Base-by-base conservation (phyloP, 2,113 vertebrate genomes). In the Callipepla squamata region DNA sequence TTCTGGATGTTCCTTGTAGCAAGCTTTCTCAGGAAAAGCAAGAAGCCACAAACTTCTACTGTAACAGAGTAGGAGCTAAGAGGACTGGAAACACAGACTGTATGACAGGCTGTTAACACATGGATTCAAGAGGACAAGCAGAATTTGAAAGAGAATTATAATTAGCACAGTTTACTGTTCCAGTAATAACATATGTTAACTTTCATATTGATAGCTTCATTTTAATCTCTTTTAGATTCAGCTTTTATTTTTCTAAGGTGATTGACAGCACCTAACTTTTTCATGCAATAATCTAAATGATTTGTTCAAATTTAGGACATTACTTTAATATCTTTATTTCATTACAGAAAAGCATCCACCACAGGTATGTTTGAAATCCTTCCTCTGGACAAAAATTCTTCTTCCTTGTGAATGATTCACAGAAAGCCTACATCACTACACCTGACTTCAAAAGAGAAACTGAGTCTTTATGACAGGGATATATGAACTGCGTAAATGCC, bases 391-490 rank as follows among this genome's bases (percentile, higher is more conserved):
- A 40, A 40, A 40, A 40, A 40, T 40, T 40, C 13, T 81, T 68
- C 83, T 61, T 92, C 74, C 53, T 19, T 89, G 55, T 95, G 80
- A 85, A 95, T 89, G 92, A 94, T 79, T 91, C 89, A 78, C 68
- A 90, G 45, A 85, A 75, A 95, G 77, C 11, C 62, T 74, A 87
- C 93, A 93, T 77, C 85, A 73, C 50, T 47, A 34, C 13, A 17
- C 40, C 65, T 50, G 77, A 69, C 77, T 95, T 96, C 90, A 97
- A 92, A 95, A 81, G 30, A 89, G 90, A 95, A 95, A 83, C 82
- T 90, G 81, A 94, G 48, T 90, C 50, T 87, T 97, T 95, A 87
- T 96, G 97, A 96, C 96, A 97, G 94, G 89, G 96, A 95, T 96
- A 93, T 87, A 96, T 90, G 83, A 96, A 95, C 79, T 81, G 50